Evolutionary conservation across 37 sponge, comb jelly and placozoan genomes (phyloP), one percentile per base, ranked within the genome.

Genomic region (Diacarnus erythraeanus): DNA sequence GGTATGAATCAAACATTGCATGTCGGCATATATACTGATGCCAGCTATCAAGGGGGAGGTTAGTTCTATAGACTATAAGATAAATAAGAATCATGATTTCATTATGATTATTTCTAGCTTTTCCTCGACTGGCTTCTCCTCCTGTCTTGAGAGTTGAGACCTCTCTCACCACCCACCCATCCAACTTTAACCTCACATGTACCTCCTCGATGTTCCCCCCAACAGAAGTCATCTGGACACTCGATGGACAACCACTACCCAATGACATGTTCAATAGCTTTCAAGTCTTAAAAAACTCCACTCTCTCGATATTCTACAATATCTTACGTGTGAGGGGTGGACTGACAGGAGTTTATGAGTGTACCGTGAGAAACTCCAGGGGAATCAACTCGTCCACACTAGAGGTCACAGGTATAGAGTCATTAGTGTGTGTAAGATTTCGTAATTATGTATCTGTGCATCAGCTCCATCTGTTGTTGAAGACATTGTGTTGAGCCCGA

Each of bases 171-270:
- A 10, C 29, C 23, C 37, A 37, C 60, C 81, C 75, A 12, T 64
- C 86, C 31, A 20, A 35, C 38, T 86, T 86, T 60, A 60, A 69
- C 35, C 38, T 86, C 70, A 78, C 67, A 43, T 80, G 75, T 57
- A 64, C 59, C 60, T 69, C 81, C 80, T 40, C 76, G 34, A 18
- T 57, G 57, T 75, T 43, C 60, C 81, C 87, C 30, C 87, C 87
- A 56, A 75, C 81, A 37, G 25, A 21, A 2, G 69, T 80, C 21
- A 42, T 29, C 5, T 86, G 87, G 87, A 75, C 71, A 17, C 69
- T 60, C 12, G 36, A 86, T 86, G 87, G 81, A 15, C 35, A 25
- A 26, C 30, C 38, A 8, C 30, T 83, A 25, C 4, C 44, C 10
- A 42, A 57, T 38, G 22, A 12, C 38, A 69, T 39, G 29, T 42